Evolutionary conservation across 1,140 invertebrate species (phyloP), one percentile per base, ranked within the genome.

Genomic region (Eciton burchellii): DNA sequence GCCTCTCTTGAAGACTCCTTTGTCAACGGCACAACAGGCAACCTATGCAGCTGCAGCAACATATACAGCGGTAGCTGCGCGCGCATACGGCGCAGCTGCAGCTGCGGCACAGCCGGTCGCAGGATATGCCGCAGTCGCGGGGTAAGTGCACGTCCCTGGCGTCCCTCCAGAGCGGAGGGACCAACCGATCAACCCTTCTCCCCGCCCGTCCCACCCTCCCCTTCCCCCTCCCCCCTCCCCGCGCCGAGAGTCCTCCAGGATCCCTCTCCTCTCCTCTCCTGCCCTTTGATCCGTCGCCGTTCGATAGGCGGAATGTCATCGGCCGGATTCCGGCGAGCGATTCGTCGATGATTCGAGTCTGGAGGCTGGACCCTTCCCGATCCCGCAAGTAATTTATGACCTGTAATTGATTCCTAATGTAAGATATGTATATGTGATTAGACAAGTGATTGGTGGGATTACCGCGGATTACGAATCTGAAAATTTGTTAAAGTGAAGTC

Each of bases 21-120:
- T 96, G 89, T 96, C 94, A 92, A 96, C 94, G 93, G 96, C 94
- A 92, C 96, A 95, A 94, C 96, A 95, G 92, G 97, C 97, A 83
- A 96, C 95, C 84, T 97, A 97, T 93, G 97, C 96, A 91, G 97
- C 97, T 88, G 97, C 97, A 83, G 97, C 97, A 43, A 96, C 96
- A 52, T 97, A 97, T 89, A 97, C 97, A 66, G 96, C 97, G 47
- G 97, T 97, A 56, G 97, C 97, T 63, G 97, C 97, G 59, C 94
- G 97, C 88, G 96, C 96, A 85, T 96, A 97, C 83, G 94, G 94
- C 52, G 95, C 95, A 90, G 95, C 96, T 84, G 96, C 96, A 84
- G 96, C 96, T 84, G 95, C 96, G 85, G 95, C 96, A 93, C 94
- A 95, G 93, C 95, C 96, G 88, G 94, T 95, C 83, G 94, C 95